Base-by-base conservation (phyloP, 2,888 invertebrate species). In the Drosophila paucipuncta region DNA sequence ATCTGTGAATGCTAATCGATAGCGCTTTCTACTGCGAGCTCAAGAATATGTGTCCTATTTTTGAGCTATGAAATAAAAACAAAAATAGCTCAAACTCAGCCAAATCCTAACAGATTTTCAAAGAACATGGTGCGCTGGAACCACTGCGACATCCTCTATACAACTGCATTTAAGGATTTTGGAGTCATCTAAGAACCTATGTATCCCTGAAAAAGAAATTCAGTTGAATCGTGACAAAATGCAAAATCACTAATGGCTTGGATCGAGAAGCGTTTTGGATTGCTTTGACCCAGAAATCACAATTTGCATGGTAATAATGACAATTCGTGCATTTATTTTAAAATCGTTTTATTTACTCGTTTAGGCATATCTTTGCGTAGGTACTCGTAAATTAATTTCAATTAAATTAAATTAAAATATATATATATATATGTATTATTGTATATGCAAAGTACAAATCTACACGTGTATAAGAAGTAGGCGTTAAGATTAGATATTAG, bases 311-410 rank as follows among this genome's bases (percentile, higher is more conserved):
- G 2, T n/a, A 28, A 39, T 6, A 55, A 39, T 11, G 13, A n/a
- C 2, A 7, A 30, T 16, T 13, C 1, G 10, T 22, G 4, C 3
- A 16, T 41, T 74, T 77, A 68, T 80, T 84, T 70, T 66, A 78
- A 84, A 82, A 77, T 88, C 69, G 55, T 80, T 84, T 82, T 73
- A 79, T 85, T 81, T 81, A 73, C 64, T 80, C 49, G 65, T 79
- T 63, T 70, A 70, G 63, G 55, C 63, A 68, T 83, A 75, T 77
- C 80, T 82, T 75, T 78, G 75, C 70, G 71, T 71, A 79, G 80
- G 77, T 79, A 79, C 78, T 61, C 68, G 76, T 75, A 87, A 75
- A 65, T 71, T 81, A 83, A 54, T 73, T 78, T 73, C 76, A 77
- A 72, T 79, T 79, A 76, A 80, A 69, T 80, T 80, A 76, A 73